Percentiles rank a stretch among this genome's conserved stretches.
Evolutionary conservation across 2,888 invertebrate genomes (phyloP).

Genomic region (Cybosia mesomella): DNA sequence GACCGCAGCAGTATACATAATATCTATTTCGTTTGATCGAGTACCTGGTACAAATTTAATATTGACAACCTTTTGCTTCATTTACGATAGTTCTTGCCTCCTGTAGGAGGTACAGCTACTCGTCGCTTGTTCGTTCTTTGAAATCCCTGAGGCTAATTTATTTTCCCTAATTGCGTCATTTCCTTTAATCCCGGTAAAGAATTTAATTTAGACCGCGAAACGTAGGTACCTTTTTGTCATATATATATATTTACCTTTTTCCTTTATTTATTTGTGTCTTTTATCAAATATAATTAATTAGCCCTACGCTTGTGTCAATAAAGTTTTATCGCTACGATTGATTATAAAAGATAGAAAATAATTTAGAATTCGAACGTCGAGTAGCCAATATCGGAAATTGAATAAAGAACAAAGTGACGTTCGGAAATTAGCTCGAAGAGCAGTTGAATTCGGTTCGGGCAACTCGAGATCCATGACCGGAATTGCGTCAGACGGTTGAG

Average conservation of each 20-base stretch:
- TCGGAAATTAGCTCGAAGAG: conserved; percentile 85
- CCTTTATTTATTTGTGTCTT: conserved; percentile 49
- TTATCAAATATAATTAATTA: conserved; percentile 60
- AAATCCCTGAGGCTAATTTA: conserved; percentile 70
- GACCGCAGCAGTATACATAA: conserved; percentile 9
- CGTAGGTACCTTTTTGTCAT: conserved; percentile 38
- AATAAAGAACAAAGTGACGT: conserved; percentile 86
- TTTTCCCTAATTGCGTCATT: conserved; percentile 77
- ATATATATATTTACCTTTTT: conserved; percentile 52
- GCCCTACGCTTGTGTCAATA: conserved; percentile 52
- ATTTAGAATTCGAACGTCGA: conserved; percentile 66
- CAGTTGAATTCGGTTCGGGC: conserved; percentile 74
- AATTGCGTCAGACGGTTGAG: conserved; percentile 81
- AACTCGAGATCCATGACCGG: conserved; percentile 81
- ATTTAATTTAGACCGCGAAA: conserved; percentile 67
- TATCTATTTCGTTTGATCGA: neutral
- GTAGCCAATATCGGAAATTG: conserved; percentile 83
- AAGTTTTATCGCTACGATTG: conserved; percentile 44
- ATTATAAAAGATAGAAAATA: conserved; percentile 61
- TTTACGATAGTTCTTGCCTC: neutral
- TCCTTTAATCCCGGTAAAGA: conserved; percentile 69
- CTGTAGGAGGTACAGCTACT: conserved; percentile 26
- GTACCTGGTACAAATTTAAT: too few species aligned
- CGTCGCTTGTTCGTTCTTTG: conserved; percentile 49
- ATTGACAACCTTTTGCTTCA: neutral